Base-by-base conservation (phyloP, 2,888 invertebrate genomes). In the Idaea biselata region DNA sequence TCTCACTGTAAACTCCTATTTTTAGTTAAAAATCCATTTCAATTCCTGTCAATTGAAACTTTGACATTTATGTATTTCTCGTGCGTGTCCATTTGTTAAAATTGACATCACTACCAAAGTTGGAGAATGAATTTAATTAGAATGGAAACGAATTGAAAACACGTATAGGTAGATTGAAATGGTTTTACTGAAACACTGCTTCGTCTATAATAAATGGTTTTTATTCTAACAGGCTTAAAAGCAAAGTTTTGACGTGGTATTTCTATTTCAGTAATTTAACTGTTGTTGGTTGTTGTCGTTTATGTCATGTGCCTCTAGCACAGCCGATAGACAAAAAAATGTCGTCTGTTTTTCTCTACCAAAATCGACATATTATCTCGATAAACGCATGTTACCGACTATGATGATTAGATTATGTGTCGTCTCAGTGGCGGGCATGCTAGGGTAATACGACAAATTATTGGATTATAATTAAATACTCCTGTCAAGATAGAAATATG, bases 201-300 rank as follows among this genome's bases (percentile, higher is more conserved):
- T 83, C 77, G 76, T 81, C 73, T 74, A 68, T 80, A 81, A 82
- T 79, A 76, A 88, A 88, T 84, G 79, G 83, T 73, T 83, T n/a
- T 82, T 80, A 75, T 75, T 73, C 79, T 72, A 70, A 75, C 79
- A 76, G 77, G 77, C 78, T 78, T 87, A 75, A 88, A 82, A 87
- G 88, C 83, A 87, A 89, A 90, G 89, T 90, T 89, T 72, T 76
- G 76, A 77, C 73, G 73, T 79, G 77, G 80, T 76, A 76, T 81
- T 25, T 80, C 82, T 82, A 86, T 87, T 87, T 87, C 84, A 74
- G 74, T 84, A 82, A 80, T 81, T 76, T 69, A 76, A 74, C 73
- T 73, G 69, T 67, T 71, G 68, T 71, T 76, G 78, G 79, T 82
- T 83, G 79, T 79, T n/a, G n/a, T n/a, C n/a, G n/a, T n/a, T n/a